phyloP scores from a whole-genome alignment of 2,888 invertebrate species.

The Acronicta alni region DNA sequence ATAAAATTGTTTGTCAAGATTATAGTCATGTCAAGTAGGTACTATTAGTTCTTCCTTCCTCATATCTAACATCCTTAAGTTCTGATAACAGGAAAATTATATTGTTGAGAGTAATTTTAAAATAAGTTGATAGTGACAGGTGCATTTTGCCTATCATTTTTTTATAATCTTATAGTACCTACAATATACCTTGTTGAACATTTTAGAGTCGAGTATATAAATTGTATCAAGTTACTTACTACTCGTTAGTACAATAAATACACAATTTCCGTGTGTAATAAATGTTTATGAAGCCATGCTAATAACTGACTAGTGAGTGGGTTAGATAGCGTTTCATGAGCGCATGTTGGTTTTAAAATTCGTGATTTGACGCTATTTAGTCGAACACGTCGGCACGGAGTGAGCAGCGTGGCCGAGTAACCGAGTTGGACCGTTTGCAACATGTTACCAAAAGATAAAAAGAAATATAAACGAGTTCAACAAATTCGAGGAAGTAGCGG shows the following conservation, averaged over 20 bases:
- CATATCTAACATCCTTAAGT: constrained; percentile 34
- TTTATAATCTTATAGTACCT: too few species aligned
- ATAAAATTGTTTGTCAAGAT: constrained; percentile 38
- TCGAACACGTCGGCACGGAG: constrained; percentile 22
- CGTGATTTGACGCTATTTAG: constrained; percentile 35
- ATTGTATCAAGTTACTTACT: constrained; percentile 16
- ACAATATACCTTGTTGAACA: background rate
- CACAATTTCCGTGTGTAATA: constrained; percentile 35
- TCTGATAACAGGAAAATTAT: constrained; percentile 50
- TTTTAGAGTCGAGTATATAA: constrained; percentile 13
- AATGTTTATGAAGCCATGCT: constrained; percentile 28
- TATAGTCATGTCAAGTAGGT: constrained; percentile 30
- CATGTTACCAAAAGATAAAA: constrained; percentile 67
- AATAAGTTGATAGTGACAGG: constrained; percentile 15
- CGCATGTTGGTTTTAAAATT: constrained; percentile 32
- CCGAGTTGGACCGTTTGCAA: constrained; percentile 65
- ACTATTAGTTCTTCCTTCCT: constrained; percentile 47
- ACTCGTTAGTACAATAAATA: constrained; percentile 2
- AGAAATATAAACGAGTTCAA: constrained; percentile 66
- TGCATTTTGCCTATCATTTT: too few species aligned
- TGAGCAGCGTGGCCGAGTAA: constrained; percentile 64
- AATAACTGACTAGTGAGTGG: constrained; percentile 13
- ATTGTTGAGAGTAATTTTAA: constrained; percentile 26
- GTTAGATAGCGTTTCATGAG: constrained; percentile 16
- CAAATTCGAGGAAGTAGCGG: constrained; percentile 73